Percentiles rank a stretch among this genome's conserved stretches.
Conservation (phyloP, 2,888 invertebrate species). For the Dynastes hyllus region DNA sequence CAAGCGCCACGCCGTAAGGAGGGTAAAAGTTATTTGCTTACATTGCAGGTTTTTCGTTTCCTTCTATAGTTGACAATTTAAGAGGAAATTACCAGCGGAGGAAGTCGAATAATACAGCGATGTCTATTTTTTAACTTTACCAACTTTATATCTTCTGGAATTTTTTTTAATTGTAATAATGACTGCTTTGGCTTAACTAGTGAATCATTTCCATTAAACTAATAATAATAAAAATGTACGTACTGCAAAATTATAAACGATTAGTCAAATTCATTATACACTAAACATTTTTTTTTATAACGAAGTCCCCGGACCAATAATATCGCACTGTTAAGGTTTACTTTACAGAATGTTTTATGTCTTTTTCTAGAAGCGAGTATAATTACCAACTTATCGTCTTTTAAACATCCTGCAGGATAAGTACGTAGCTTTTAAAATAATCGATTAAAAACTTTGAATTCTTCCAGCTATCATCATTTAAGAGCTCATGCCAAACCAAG, state of each 20-base stretch:
- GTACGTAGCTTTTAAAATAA: slow-evolving; percentile 13
- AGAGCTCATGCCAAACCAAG: slow-evolving; percentile 26
- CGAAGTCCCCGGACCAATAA: not conserved
- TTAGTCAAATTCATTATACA: not conserved
- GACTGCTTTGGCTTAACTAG: too few relatives aligned
- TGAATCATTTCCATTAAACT: too few relatives aligned
- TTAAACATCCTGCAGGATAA: slow-evolving; percentile 35
- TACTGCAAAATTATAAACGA: too few relatives aligned
- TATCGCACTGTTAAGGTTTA: slow-evolving; percentile 1
- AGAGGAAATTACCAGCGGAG: slow-evolving; percentile 4
- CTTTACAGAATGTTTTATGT: not conserved
- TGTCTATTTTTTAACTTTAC: too few relatives aligned
- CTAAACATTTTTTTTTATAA: not conserved
- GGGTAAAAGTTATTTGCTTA: slow-evolving; percentile 27
- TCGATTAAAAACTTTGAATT: slow-evolving; percentile 20
- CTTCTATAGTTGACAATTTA: not conserved
- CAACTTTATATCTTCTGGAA: too few relatives aligned
- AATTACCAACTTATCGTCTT: slow-evolving; percentile 25
- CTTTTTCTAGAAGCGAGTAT: not conserved
- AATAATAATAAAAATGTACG: too few relatives aligned
- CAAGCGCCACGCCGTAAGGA: not conserved
- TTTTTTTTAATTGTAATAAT: too few relatives aligned
- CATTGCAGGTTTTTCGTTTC: slow-evolving; percentile 29
- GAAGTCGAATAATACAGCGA: too few relatives aligned
- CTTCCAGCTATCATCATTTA: not conserved